phyloP scores from a whole-genome alignment of 2,888 invertebrate species.

The Sesia apiformis region DNA sequence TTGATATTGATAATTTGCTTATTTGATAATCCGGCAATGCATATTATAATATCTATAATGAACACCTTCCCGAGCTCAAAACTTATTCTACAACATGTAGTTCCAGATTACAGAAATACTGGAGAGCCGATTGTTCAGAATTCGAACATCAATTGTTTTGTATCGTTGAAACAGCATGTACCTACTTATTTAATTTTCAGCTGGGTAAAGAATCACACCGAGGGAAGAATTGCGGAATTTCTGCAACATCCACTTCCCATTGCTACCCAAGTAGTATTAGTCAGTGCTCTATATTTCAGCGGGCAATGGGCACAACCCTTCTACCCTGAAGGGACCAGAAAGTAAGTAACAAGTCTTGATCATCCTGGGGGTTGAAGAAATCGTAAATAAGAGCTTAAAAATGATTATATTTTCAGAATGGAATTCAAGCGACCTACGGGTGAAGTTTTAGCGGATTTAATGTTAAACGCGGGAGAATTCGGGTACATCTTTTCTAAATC shows the following conservation, averaged over 20 bases:
- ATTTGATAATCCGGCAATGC: no score
- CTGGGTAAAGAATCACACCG: slow-evolving; percentile 78
- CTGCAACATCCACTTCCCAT: slow-evolving; percentile 66
- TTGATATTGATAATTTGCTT: no score
- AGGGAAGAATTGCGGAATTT: slow-evolving; percentile 76
- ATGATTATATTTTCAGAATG: slow-evolving; percentile 47
- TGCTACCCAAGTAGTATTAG: slow-evolving; percentile 75
- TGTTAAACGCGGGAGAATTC: slow-evolving; percentile 72
- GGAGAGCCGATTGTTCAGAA: no score
- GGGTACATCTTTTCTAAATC: slow-evolving; percentile 32
- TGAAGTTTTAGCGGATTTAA: slow-evolving; percentile 72
- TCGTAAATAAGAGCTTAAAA: neutral
- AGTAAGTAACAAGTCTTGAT: slow-evolving; percentile 43
- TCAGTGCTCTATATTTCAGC: slow-evolving; percentile 82
- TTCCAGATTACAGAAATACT: neutral
- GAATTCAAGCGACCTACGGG: slow-evolving; percentile 60
- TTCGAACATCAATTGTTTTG: neutral
- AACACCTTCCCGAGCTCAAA: no score
- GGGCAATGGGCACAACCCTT: slow-evolving; percentile 82
- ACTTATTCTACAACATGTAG: no score
- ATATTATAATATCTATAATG: no score
- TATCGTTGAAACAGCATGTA: neutral
- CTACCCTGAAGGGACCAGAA: slow-evolving; percentile 62
- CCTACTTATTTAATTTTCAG: slow-evolving; percentile 26
- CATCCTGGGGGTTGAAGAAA: neutral